Evolutionary conservation across 2,888 invertebrate species (phyloP).

Genomic region (Lobophora halterata): DNA sequence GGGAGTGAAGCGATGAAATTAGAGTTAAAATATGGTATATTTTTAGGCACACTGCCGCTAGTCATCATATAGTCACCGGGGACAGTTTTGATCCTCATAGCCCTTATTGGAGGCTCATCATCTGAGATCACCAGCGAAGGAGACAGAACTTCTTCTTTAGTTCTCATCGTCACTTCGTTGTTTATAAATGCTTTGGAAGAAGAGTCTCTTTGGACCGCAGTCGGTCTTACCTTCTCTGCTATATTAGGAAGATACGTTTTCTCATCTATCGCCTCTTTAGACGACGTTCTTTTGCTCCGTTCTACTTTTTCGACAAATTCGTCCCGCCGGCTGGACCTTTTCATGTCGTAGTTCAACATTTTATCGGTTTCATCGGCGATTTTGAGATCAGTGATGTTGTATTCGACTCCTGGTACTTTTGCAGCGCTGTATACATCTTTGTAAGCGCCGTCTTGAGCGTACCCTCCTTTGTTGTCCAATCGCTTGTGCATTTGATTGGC

Average conservation of each 20-base stretch:
- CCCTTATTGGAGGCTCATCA: conserved; percentile 58
- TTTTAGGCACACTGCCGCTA: conserved; percentile 72
- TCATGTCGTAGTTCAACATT: conserved; percentile 69
- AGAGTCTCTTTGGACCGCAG: conserved; percentile 61
- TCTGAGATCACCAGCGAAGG: conserved; percentile 57
- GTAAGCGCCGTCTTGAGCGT: conserved; percentile 71
- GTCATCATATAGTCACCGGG: conserved; percentile 63
- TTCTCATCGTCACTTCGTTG: conserved; percentile 55
- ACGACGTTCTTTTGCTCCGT: conserved; percentile 55
- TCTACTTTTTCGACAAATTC: conserved; percentile 63
- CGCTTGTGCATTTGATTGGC: conserved; percentile 76
- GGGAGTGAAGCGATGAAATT: conserved; percentile 67
- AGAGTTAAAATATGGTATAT: conserved; percentile 66
- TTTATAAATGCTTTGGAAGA: conserved; percentile 68
- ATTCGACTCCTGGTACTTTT: conserved; percentile 71
- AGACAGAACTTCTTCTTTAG: conserved; percentile 52
- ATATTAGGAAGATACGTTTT: conserved; percentile 27
- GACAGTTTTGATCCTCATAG: conserved; percentile 58
- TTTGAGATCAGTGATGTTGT: conserved; percentile 74
- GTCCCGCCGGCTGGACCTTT: conserved; percentile 62
- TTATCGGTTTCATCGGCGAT: conserved; percentile 74
- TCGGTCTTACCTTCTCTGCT: conserved; percentile 58
- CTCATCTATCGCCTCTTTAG: conserved; percentile 62
- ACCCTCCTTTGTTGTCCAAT: conserved; percentile 75
- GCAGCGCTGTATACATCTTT: conserved; percentile 74